These are phyloP conservation scores for Gallinago stenura DNA, from an alignment of 2,797 vertebrate species.

Conservation along the genomic window DNA sequence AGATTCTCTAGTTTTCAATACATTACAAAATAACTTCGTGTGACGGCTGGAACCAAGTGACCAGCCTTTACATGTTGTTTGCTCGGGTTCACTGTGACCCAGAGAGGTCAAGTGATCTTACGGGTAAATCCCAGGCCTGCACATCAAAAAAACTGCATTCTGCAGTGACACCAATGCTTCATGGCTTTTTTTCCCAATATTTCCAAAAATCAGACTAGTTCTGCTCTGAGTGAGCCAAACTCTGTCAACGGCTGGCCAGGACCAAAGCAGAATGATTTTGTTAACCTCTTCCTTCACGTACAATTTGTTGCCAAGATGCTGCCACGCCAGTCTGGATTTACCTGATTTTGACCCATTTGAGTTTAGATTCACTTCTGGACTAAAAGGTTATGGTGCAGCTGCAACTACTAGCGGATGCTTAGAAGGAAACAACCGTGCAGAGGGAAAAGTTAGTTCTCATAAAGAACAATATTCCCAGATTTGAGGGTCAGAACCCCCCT, in stretches of 20 bases:
- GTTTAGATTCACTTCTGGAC: not conserved
- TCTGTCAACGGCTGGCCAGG: not conserved
- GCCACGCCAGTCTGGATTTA: not conserved
- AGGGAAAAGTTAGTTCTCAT: not conserved
- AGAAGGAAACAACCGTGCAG: not conserved
- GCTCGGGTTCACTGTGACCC: not conserved
- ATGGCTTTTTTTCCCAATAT: fast-evolving
- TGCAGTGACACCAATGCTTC: not conserved
- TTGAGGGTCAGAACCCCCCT: not conserved
- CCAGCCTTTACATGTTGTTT: fast-evolving
- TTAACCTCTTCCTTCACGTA: not conserved
- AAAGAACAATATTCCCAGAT: not conserved
- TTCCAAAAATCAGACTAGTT: not conserved
- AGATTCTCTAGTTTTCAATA: not conserved
- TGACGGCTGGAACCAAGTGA: not conserved
- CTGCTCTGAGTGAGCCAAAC: not conserved
- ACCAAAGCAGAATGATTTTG: not conserved
- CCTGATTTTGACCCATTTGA: not conserved
- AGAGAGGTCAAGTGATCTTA: not conserved
- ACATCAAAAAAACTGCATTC: not conserved
- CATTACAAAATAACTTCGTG: not conserved
- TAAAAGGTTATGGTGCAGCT: not conserved
- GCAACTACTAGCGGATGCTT: not conserved
- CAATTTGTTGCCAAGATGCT: not conserved
- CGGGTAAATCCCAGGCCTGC: not conserved